Evolutionary conservation across 2,113 vertebrate species (phyloP).

Genomic region (Salvelinus alpinus): DNA sequence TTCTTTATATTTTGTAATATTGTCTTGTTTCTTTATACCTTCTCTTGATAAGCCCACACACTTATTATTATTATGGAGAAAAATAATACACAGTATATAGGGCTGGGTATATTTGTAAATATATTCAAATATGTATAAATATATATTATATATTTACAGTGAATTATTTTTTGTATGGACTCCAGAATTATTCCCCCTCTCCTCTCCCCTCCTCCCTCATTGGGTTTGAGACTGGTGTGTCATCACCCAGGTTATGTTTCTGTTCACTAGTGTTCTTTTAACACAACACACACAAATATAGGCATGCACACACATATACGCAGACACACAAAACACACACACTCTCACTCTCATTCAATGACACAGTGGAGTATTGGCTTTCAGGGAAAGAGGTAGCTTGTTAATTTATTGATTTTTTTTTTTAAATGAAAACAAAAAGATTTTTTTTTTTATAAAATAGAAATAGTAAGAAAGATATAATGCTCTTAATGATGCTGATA

Average conservation of each 20-base stretch:
- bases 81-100: slow-evolving; percentile 70
- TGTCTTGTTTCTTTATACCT: slow-evolving; percentile 77
- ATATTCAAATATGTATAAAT: slow-evolving; percentile 99
- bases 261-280: slow-evolving; percentile 11
- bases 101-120: slow-evolving; percentile 99
- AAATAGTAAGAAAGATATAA: slow-evolving; percentile 61
- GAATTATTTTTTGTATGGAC: slow-evolving; percentile 99
- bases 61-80: slow-evolving; percentile 76
- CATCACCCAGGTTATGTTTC: slow-evolving; percentile 53
- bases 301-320: slow-evolving; percentile 31
- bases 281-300: slow-evolving; percentile 34
- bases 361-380: slow-evolving; percentile 88
- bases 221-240: slow-evolving; percentile 54
- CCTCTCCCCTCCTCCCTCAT: slow-evolving; percentile 4
- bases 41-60: slow-evolving; percentile 88
- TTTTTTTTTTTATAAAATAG: slow-evolving; percentile 39
- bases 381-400: slow-evolving; percentile 96
- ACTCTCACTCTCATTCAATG: slow-evolving; percentile 62
- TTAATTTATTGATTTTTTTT: slow-evolving; percentile 95
- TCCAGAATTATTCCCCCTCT: slow-evolving; percentile 19
- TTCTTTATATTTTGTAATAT: slow-evolving; percentile 96
- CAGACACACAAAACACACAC: too few relatives aligned
- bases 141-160: slow-evolving; percentile 99
- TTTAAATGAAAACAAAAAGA: slow-evolving; percentile 50
- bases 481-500: slow-evolving; percentile 71